These are phyloP conservation scores for Drosophila leonis DNA, from an alignment of 2,888 invertebrate genomes.

Conservation along the genomic window DNA sequence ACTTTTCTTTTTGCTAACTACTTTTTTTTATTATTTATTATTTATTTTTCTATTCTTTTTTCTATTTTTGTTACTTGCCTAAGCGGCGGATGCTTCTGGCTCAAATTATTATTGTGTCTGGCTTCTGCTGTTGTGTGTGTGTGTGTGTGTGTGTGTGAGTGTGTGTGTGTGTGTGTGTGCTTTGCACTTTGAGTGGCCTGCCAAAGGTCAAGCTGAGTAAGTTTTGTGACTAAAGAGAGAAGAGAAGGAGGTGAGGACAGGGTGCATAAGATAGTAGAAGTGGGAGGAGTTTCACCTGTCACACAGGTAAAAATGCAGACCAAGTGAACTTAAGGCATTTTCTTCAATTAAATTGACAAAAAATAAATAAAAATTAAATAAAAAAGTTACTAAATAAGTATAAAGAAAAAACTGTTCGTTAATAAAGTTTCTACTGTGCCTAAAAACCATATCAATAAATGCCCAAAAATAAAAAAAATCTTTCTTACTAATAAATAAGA, in stretches of 20 bases:
- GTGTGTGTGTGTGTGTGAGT: constrained; percentile 16
- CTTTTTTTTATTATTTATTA: constrained; percentile 14
- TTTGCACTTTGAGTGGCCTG: constrained; percentile 38
- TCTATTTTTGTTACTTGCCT: constrained; percentile 1
- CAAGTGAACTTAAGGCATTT: constrained; percentile 6
- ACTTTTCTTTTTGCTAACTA: not conserved
- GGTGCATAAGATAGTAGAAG: not conserved
- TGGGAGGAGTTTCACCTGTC: constrained; percentile 4
- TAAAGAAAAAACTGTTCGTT: not conserved
- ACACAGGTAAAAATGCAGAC: not conserved
- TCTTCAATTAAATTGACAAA: not conserved
- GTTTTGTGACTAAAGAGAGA: not conserved
- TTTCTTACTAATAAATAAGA: not conserved
- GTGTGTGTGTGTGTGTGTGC: constrained; percentile 13
- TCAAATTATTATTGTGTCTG: constrained; percentile 71
- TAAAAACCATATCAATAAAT: not conserved
- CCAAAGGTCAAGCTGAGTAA: constrained; percentile 48
- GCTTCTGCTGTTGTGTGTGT: constrained; percentile 27
- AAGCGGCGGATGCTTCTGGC: constrained; percentile 28
- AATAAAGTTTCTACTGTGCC: not conserved
- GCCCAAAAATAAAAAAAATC: not conserved
- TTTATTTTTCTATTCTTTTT: constrained; percentile 18
- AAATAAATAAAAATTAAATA: not conserved
- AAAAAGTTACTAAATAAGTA: no score
- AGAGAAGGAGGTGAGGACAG: not conserved